Evolutionary conservation across 2,888 invertebrate genomes (phyloP).

Genomic region (Drosophila mulleri): DNA sequence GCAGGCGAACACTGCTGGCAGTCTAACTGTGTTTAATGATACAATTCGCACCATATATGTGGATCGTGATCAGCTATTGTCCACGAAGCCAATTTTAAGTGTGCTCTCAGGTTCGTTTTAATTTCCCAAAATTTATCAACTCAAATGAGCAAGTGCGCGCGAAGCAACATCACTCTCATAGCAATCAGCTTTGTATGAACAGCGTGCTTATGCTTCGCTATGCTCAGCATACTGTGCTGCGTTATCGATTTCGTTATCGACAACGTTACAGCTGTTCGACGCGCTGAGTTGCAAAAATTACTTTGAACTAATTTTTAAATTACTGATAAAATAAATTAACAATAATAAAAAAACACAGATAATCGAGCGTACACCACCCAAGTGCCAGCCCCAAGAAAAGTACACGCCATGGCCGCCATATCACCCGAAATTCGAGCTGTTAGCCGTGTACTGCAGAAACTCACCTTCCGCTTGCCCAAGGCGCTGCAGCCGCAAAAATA

Average conservation of each 20-base stretch:
- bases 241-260: slow-evolving; percentile 20
- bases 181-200: slow-evolving; percentile 40
- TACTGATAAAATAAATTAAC: slow-evolving; percentile 12
- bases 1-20: slow-evolving; percentile 39
- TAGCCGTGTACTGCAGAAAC: slow-evolving; percentile 82
- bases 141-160: slow-evolving; percentile 7
- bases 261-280: slow-evolving; percentile 27
- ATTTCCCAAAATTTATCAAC: slow-evolving; percentile 10
- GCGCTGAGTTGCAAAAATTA: not conserved
- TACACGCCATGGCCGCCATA: slow-evolving; percentile 50
- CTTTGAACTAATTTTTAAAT: slow-evolving; percentile 16
- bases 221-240: slow-evolving; percentile 5
- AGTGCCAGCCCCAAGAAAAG: slow-evolving; percentile 50
- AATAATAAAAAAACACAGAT: slow-evolving; percentile 39
- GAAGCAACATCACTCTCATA: slow-evolving; percentile 12
- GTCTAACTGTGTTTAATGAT: slow-evolving; percentile 38
- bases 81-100: slow-evolving; percentile 71
- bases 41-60: slow-evolving; percentile 64
- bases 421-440: slow-evolving; percentile 72
- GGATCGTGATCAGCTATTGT: slow-evolving; percentile 71
- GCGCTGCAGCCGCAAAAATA: slow-evolving; percentile 88
- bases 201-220: not conserved
- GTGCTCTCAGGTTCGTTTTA: slow-evolving; percentile 64
- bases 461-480: slow-evolving; percentile 87
- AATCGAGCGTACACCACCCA: slow-evolving; percentile 55